Conservation (phyloP, 2,888 invertebrate genomes). For the Nysson spinosus region DNA sequence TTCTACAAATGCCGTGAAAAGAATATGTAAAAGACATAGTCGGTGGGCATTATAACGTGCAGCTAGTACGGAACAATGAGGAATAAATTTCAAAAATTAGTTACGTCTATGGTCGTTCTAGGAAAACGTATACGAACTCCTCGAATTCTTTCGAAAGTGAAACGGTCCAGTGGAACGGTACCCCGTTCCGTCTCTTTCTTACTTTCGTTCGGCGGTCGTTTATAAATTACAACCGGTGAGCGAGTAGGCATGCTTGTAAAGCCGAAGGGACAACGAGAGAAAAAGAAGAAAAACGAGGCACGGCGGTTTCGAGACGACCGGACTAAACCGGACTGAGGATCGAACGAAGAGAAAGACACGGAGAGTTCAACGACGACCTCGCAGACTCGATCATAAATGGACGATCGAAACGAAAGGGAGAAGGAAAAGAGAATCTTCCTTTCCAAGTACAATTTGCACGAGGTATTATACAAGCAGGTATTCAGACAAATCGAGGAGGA, state of each 20-base stretch:
- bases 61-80: slow-evolving; percentile 35
- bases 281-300: slow-evolving; percentile 31
- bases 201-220: slow-evolving; percentile 47
- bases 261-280: slow-evolving; percentile 45
- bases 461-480: too few species aligned
- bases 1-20: slow-evolving; percentile 19
- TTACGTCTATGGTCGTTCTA: neutral
- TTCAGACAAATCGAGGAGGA: slow-evolving; percentile 36
- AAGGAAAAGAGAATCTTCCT: slow-evolving; percentile 32
- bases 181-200: slow-evolving; percentile 11
- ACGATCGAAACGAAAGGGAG: slow-evolving; percentile 49
- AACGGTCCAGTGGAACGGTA: slow-evolving; percentile 65
- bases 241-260: slow-evolving; percentile 49
- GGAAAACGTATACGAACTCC: neutral
- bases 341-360: slow-evolving; percentile 6
- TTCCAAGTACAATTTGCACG: slow-evolving; percentile 34
- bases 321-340: slow-evolving; percentile 56
- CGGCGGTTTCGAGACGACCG: slow-evolving; percentile 39
- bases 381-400: slow-evolving; percentile 43
- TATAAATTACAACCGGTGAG: slow-evolving; percentile 60
- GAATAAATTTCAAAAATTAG: slow-evolving; percentile 36
- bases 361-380: slow-evolving; percentile 47
- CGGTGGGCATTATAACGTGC: too few species aligned
- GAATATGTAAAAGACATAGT: slow-evolving; percentile 33
- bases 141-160: slow-evolving; percentile 62